Base-by-base conservation (phyloP, 1,140 invertebrate species). In the Aphidius ervi region DNA sequence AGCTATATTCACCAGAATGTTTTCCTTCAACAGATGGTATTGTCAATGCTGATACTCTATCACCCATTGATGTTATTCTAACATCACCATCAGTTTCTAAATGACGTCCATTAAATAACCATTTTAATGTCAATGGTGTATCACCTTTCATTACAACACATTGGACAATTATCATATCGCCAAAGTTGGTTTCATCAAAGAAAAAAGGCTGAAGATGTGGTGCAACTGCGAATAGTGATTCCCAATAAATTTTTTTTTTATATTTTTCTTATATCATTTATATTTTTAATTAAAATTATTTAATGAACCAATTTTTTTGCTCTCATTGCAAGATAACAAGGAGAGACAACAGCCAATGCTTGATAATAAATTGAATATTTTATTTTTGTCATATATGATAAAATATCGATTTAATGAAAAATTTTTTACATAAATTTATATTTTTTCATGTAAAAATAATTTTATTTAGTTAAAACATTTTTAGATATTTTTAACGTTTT, bases 141-240 rank as follows among this genome's bases (percentile, higher is more conserved):
- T 91, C 89, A 45, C 89, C 89, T 65, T 87, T 87, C 65, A 86
- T 86, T 52, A 88, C 86, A 42, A 87, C 86, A 77, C 89, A 92
- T 69, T 86, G 80, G 65, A 87, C 80, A 67, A 83, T 83, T 66
- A 85, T 82, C 63, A 85, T 78, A 67, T 83, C 82, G 45, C 85
- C 85, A 68, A 82, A 75, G 69, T 80, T 79, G 63, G 71, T 76
- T 64, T 80, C 78, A 65, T 78, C 73, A 69, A 79, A 79, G 50
- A 73, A 67, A 68, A 80, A 79, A 39, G 76, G 77, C 63, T 78
- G 76, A 60, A 80, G 73, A 72, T 79, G 74, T 56, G 77, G 78
- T 61, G 68, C 71, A 64, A 79, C 77, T 80, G 75, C 67, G 68
- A 65, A 65, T 57, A 65, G 41, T 45, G 9, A 53, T 37, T 45